Base-by-base conservation (phyloP, 2,888 invertebrate genomes). In the Sinotaia quadrata region DNA sequence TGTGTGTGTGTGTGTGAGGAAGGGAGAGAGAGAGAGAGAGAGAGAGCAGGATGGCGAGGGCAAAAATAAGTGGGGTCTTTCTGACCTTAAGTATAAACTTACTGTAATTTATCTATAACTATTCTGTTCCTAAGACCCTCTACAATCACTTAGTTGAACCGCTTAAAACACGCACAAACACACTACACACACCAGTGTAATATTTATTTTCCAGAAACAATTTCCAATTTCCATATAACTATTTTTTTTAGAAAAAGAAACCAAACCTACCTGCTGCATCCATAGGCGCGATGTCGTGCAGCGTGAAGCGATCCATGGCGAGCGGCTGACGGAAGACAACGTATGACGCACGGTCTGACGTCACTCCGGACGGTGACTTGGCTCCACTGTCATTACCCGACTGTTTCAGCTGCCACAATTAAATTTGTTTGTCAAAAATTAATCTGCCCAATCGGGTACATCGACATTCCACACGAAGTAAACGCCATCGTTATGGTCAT, bases 291-390 rank as follows among this genome's bases (percentile, higher is more conserved):
- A 90, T 87, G 78, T 90, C 90, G 78, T 90, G 90, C 54, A 90
- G 83, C 1, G 88, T 89, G 67, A 90, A 88, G 15, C 89, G 84
- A 75, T 90, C 90, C 44, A 90, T 79, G 12, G 90, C 89, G 29
- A 90, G 87, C 4, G 90, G 90, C 78, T 90, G 90, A 37, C 88
- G 78, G 71, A 89, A 85, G 12, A 90, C 90, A 4, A 87, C 78
- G 72, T 81, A 82, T 2, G 77, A 73, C 29, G 72, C 71, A 54
- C 79, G 76, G 72, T 81, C 82, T 24, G 75, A 49, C 36, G 69
- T 74, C 2, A 73, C 73, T 18, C 71, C 67, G 4, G 74, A 57
- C 34, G 73, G 74, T 15, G 68, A 60, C 60, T 74, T 75, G 52
- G 71, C 67, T 12, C 59, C 63, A 18, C 49, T 37, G 24, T 71